Conservation (phyloP, 1,140 invertebrate genomes). For the Pentalonia nigronervosa region DNA sequence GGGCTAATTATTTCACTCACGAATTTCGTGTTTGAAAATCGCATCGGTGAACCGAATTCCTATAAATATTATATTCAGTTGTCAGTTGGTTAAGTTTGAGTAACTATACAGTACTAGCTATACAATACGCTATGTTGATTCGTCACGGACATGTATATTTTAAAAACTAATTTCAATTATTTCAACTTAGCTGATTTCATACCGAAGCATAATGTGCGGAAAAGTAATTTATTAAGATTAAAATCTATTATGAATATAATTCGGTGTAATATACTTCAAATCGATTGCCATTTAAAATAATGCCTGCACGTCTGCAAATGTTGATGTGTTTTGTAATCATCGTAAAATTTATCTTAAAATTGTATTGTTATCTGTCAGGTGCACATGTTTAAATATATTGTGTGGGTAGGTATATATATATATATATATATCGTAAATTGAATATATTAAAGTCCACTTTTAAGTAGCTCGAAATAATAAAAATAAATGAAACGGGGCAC, state of each 20-base stretch:
- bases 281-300: not conserved
- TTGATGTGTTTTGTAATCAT: slow-evolving; percentile 16
- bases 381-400: not conserved
- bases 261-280: not conserved
- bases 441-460: not conserved
- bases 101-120: no score
- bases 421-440: not conserved
- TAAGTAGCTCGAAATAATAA: not conserved
- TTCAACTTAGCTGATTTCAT: not conserved
- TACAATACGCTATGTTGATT: not conserved
- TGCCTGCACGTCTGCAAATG: not conserved
- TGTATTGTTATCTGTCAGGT: slow-evolving; percentile 1
- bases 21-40: slow-evolving; percentile 32
- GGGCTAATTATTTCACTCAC: slow-evolving; percentile 33
- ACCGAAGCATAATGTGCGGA: not conserved
- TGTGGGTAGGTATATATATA: not conserved
- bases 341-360: not conserved
- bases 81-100: not conserved
- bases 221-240: slow-evolving; percentile 13
- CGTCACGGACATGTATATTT: not conserved
- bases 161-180: not conserved
- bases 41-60: not conserved
- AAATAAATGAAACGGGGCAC: not conserved
- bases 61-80: not conserved
- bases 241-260: not conserved